Base-by-base conservation (phyloP, 2,888 invertebrate genomes). In the Poecilobothrus nobilitatus region DNA sequence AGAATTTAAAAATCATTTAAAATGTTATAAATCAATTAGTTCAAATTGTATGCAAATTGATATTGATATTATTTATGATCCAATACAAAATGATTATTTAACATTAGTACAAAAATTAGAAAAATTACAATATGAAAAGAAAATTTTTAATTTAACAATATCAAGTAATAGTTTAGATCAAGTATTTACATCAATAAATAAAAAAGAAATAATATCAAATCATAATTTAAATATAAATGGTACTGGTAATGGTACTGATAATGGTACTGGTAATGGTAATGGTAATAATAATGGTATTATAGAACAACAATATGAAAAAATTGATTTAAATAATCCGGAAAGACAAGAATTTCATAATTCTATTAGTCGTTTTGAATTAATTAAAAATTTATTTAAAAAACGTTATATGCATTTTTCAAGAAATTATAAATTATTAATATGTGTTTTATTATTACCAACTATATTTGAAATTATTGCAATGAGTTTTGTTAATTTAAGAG, bases 381-480 rank as follows among this genome's bases (percentile, higher is more conserved):
- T 85, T 66, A 68, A 72, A 0, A 86, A 87, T 3, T 78, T 89
- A 34, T 74, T 89, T 73, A 83, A 84, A 71, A 87, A 86, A 68
- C 80, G 88, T 67, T 80, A 84, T 66, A 76, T 86, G 66, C 89
- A 89, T 75, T 87, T 88, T 73, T 78, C 78, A 2, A 83, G 87
- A 66, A 88, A 89, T 76, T 86, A 84, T 74, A 76, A 79, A 3
- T 81, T 89, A 15, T 76, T 88, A 61, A 82, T 88, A 72, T 84
- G 87, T 71, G 83, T 88, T 66, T 75, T 89, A 12, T 75, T 84
- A 8, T 78, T 89, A 69, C 89, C 89, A 0, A 84, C 86, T 0
- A 73, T 89, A 69, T 89, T 89, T 78, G 87, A 89, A 74, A 80
- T 84, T 0, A 79, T 86, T 22, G 88, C 89, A n/a, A 89, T 89